Percentiles rank a stretch among this genome's conserved stretches.
phyloP scores from a whole-genome alignment of 2,888 invertebrate genomes.

The Stegana nigrithorax region DNA sequence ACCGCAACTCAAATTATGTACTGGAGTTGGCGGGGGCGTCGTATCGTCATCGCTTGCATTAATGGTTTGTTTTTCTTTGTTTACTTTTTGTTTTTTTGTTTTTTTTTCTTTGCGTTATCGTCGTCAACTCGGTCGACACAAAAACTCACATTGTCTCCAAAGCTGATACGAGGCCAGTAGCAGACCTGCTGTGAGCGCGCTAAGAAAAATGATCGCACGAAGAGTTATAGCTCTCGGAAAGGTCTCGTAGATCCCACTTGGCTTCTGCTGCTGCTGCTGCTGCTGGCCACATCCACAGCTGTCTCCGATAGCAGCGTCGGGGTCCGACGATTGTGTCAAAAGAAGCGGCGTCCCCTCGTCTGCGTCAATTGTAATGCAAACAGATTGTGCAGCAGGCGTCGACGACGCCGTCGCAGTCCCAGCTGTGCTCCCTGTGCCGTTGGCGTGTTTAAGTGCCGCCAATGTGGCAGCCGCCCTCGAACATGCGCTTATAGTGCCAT shows the following conservation, averaged over 20 bases:
- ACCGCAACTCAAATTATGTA: too few species aligned
- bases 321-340: slow-evolving; percentile 15
- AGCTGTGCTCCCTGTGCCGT: neutral
- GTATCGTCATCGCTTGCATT: too few species aligned
- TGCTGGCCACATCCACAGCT: neutral
- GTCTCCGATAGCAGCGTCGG: neutral
- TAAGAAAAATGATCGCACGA: slow-evolving; percentile 45
- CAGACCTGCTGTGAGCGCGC: slow-evolving; percentile 48
- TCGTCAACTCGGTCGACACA: neutral
- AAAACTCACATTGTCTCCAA: slow-evolving; percentile 58
- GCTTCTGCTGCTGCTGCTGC: neutral
- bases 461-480: neutral
- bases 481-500: neutral
- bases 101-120: too few species aligned
- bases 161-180: slow-evolving; percentile 59
- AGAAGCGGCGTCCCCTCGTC: slow-evolving; percentile 48
- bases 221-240: slow-evolving; percentile 42
- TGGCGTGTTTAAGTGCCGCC: neutral
- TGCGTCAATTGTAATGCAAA: slow-evolving; percentile 40
- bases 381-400: neutral
- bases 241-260: slow-evolving; percentile 23
- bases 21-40: too few species aligned
- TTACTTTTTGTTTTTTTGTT: too few species aligned
- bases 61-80: too few species aligned
- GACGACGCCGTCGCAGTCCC: neutral